Evolutionary conservation across 2,797 vertebrate species (phyloP).

Genomic region (Falco biarmicus): DNA sequence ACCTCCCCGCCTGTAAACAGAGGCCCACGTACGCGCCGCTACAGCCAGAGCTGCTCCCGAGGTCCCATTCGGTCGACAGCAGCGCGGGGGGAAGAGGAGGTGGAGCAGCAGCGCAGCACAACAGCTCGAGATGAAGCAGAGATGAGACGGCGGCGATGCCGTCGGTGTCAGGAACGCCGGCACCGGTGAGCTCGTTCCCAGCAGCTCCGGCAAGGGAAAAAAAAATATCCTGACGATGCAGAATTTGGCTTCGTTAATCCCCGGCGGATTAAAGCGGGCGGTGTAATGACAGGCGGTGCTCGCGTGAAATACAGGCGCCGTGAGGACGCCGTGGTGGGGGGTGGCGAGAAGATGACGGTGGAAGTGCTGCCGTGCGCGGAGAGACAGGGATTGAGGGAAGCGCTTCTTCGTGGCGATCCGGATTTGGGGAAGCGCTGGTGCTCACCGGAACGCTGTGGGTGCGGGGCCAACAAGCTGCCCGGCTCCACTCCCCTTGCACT

Average conservation of each 20-base stretch:
- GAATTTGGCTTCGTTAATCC: neutral
- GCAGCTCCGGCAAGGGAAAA: neutral
- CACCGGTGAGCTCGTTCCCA: neutral
- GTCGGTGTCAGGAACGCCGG: neutral
- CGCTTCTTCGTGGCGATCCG: neutral
- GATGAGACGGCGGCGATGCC: neutral
- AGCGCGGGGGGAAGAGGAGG: neutral
- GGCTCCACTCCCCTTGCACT: neutral
- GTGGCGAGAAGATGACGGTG: neutral
- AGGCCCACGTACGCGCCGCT: neutral
- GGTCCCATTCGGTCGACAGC: too few relatives aligned
- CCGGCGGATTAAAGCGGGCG: neutral
- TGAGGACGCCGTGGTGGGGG: neutral
- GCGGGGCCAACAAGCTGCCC: neutral
- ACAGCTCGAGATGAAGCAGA: fast-evolving
- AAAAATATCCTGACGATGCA: neutral
- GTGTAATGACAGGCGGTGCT: neutral
- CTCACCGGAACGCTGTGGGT: neutral
- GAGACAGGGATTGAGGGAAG: neutral
- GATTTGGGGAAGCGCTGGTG: too few relatives aligned
- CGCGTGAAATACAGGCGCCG: neutral
- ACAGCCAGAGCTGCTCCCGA: neutral
- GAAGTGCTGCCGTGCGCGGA: neutral
- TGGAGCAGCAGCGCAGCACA: too few relatives aligned
- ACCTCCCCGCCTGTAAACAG: fast-evolving